phyloP scores from a whole-genome alignment of 2,113 vertebrate species.

The Alligator sinensis region DNA sequence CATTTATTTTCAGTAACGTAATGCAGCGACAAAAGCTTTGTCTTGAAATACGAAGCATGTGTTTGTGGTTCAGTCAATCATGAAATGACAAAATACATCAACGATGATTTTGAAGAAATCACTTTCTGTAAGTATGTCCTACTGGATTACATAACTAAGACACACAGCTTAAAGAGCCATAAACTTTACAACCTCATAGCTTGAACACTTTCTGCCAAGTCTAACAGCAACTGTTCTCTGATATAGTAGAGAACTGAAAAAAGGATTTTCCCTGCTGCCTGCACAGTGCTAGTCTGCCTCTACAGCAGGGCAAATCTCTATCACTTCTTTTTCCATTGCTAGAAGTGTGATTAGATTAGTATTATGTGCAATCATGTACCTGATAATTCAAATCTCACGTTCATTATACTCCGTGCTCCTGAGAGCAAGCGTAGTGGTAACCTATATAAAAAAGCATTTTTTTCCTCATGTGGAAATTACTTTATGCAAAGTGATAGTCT shows the following conservation, averaged over 20 bases:
- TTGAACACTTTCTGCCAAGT: background rate
- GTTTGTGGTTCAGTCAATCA: slow-evolving; percentile 11
- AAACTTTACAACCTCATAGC: background rate
- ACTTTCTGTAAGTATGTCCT: background rate
- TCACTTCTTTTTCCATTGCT: rapidly evolving
- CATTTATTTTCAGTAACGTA: background rate
- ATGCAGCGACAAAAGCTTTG: background rate
- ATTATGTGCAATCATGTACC: background rate
- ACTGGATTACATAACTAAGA: background rate
- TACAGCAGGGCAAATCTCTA: background rate
- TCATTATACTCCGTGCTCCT: background rate
- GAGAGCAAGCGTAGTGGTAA: background rate
- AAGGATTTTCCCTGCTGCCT: background rate
- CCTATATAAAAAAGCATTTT: background rate
- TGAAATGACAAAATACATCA: slow-evolving; percentile 2
- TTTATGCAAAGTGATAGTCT: background rate
- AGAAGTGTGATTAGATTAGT: background rate
- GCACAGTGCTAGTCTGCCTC: rapidly evolving
- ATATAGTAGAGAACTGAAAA: background rate
- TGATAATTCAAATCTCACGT: slow-evolving; percentile 14
- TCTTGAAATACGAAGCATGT: background rate
- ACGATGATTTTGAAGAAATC: background rate
- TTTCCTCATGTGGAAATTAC: background rate
- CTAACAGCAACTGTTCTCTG: background rate
- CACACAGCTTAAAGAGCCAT: background rate